Evolutionary conservation across 2,888 invertebrate genomes (phyloP), one percentile per base, ranked within the genome.

Genomic region (Eristalis intricaria): DNA sequence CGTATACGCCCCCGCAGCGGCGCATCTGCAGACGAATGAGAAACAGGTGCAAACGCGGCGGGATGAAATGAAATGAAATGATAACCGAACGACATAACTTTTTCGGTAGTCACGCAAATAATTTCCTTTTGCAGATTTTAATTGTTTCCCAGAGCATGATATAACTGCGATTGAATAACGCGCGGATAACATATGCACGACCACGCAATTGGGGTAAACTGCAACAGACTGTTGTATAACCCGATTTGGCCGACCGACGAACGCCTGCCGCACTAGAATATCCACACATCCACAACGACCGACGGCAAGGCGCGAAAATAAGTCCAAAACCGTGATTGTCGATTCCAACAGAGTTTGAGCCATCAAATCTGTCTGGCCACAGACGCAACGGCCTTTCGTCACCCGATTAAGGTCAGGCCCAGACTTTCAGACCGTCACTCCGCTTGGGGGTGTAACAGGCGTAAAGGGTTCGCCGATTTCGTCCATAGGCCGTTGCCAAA

Each of bases 51-150:
- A 35, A 22, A 23, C 19, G 22, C 58, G 2, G 56, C 66, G 22
- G 29, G 65, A 58, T 73, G 13, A 32, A 8, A 10, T 32, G 13
- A 32, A 8, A 10, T 32, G 32, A 32, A 32, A 32, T 32, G 32
- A 32, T 32, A 50, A 8, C 7, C 19, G 85, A 76, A 61, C 50
- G 50, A 76, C 40, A 75, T 87, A 74, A 83, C 50, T 50, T 75
- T 87, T 84, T 87, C 73, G 79, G 76, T 73, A 87, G 79, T 84
- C 87, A 87, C 87, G 87, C 87, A 64, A 77, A 84, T 76, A 75
- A 61, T 78, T 82, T 87, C 50, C 73, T 76, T 76, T 69, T 60
- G 75, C 50, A 63, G 60, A 60, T 70, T 82, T 78, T 71, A 71
- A 64, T 69, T 75, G 71, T 61, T 65, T 82, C 70, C 11, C 82